Evolutionary conservation across 2,113 vertebrate genomes (phyloP).

Genomic region (Craseonycteris thonglongyai): DNA sequence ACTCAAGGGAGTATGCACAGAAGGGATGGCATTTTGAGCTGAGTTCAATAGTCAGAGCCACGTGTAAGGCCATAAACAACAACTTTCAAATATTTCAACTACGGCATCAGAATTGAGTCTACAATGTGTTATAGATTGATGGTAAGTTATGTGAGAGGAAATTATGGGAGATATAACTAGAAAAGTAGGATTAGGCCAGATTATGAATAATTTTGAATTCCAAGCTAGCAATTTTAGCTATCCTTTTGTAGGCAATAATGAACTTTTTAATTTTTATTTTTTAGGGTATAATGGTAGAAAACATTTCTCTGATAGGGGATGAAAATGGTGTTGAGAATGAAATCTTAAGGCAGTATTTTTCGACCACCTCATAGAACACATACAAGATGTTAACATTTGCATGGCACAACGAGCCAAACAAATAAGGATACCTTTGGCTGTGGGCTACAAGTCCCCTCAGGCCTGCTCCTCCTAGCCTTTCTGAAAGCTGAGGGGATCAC

Average conservation of each 20-base stretch:
- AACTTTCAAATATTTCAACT: background rate
- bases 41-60: background rate
- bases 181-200: background rate
- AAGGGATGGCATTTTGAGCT: background rate
- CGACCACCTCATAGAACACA: background rate
- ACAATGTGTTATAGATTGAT: background rate
- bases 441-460: background rate
- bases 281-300: background rate
- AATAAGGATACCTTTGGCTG: background rate
- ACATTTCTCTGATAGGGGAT: background rate
- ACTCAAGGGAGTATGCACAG: background rate
- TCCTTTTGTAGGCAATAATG: background rate
- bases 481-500: background rate
- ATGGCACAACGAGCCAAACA: background rate
- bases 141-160: background rate
- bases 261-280: background rate
- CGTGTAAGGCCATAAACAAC: background rate
- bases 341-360: background rate
- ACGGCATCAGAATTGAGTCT: background rate
- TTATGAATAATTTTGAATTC: background rate
- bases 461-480: background rate
- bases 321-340: background rate
- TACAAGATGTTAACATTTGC: background rate
- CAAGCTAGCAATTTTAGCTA: background rate
- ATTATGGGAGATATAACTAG: background rate